Conservation (phyloP, 2,888 invertebrate genomes). For the Sussaba pulchella region DNA sequence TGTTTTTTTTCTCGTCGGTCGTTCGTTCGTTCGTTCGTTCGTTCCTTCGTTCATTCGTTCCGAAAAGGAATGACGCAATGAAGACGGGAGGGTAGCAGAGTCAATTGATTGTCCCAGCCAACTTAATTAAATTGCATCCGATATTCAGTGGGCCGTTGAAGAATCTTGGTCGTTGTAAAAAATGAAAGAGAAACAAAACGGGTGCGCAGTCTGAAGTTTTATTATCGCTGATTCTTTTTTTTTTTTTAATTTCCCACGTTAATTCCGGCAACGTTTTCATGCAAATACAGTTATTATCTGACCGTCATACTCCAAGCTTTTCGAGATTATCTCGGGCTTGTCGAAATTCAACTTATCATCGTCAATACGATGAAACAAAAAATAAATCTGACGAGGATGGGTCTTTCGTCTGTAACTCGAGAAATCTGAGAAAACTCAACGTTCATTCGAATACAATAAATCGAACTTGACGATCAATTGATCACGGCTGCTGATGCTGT, state of each 20-base stretch:
- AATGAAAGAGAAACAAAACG: not conserved
- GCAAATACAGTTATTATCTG: not conserved
- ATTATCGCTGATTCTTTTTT: not conserved
- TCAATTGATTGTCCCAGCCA: constrained; percentile 10
- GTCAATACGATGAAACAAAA: too few species aligned
- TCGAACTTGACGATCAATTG: too few species aligned
- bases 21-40: too few species aligned
- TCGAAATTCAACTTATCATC: not conserved
- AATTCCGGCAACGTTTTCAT: not conserved
- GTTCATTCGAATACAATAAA: too few species aligned
- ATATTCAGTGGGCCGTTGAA: constrained; percentile 14
- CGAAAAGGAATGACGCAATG: not conserved
- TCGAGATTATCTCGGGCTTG: too few species aligned
- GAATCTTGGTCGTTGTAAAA: not conserved
- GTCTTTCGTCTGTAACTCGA: too few species aligned
- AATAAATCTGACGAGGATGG: too few species aligned
- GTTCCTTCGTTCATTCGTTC: too few species aligned
- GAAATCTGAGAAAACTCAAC: too few species aligned
- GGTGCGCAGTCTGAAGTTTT: constrained; percentile 2
- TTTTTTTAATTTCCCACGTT: not conserved
- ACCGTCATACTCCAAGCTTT: not conserved
- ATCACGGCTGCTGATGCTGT: too few species aligned
- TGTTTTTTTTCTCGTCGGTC: too few species aligned
- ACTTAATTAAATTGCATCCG: constrained; percentile 20
- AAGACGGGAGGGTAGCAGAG: not conserved